Evolutionary conservation across 2,113 vertebrate genomes (phyloP).

Genomic region (Sisor rabdophorus): DNA sequence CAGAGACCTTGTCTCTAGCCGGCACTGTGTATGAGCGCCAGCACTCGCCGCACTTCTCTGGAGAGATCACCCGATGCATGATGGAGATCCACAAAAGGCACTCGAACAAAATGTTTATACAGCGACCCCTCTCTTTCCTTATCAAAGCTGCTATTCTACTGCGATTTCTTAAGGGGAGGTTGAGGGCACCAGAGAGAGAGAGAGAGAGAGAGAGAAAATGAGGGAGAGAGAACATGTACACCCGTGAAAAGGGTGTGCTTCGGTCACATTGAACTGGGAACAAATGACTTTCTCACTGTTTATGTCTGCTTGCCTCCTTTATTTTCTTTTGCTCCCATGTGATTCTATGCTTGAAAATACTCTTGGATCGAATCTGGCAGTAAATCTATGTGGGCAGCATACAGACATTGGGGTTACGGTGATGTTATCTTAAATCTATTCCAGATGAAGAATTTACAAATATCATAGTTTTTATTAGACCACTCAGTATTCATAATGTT

Average conservation of each 20-base stretch:
- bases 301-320: slow-evolving; percentile 56
- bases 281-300: slow-evolving; percentile 54
- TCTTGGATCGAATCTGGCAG: slow-evolving; percentile 55
- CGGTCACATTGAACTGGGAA: slow-evolving; percentile 65
- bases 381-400: slow-evolving; percentile 42
- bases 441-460: slow-evolving; percentile 57
- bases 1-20: slow-evolving; percentile 68
- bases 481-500: slow-evolving; percentile 51
- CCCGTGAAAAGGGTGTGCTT: slow-evolving; percentile 61
- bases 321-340: slow-evolving; percentile 61
- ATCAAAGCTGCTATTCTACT: slow-evolving; percentile 65
- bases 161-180: slow-evolving; percentile 62
- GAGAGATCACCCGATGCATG: slow-evolving; percentile 73
- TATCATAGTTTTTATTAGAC: slow-evolving; percentile 49
- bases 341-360: slow-evolving; percentile 57
- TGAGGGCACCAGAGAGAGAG: slow-evolving; percentile 63
- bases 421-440: slow-evolving; percentile 46
- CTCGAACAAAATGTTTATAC: slow-evolving; percentile 65
- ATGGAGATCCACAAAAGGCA: slow-evolving; percentile 69
- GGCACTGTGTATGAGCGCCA: slow-evolving; percentile 69
- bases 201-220: slow-evolving; percentile 62
- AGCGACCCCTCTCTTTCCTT: slow-evolving; percentile 57
- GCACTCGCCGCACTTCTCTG: slow-evolving; percentile 65
- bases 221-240: slow-evolving; percentile 49
- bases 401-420: slow-evolving; percentile 35